Base-by-base conservation (phyloP, 2,113 vertebrate genomes). In the Solea senegalensis region DNA sequence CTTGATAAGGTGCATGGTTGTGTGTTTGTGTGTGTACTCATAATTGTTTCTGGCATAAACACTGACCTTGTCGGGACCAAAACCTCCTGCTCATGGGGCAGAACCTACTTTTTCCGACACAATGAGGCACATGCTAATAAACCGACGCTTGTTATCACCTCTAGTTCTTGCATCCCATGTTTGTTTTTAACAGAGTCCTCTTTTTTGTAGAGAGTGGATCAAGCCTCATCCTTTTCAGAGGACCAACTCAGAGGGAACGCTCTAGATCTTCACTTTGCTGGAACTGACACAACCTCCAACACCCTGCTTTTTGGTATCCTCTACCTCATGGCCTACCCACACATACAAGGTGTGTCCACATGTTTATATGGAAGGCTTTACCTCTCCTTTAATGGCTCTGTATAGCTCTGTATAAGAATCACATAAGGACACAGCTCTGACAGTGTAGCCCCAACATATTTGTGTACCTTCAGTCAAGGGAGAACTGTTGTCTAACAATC, bases 201-300 rank as follows among this genome's bases (percentile, higher is more conserved):
- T 5, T 62, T 2, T 65, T 70, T 60, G 11, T 11, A 90, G 81
- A 56, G 61, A 65, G 55, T 3, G 0, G 2, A 65, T 16, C 72
- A 84, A 7, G 13, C 3, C 16, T 76, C 81, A 9, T 68, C 74
- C 9, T 89, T 91, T 41, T 83, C 87, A 59, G 84, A 90, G 8
- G 48, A 55, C 0, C 62, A 56, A 2, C 72, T 92, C 15, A 15
- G 15, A 0, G 85, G 59, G 41, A 69, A 64, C 1, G 3, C 34
- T 43, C n/a, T 92, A 1, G 91, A 92, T 62, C 52, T 92, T 68
- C 68, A 90, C 45, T 45, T 91, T 54, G 91, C 89, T 54, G 91
- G 88, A 13, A 92, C 91, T 40, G 90, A 92, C 84, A 92, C 89
- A 0, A 91, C 90, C 0, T 91, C 90, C 64, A 92, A 91, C 84